Percentiles rank a stretch among this genome's conserved stretches.
Evolutionary conservation across 1,140 invertebrate genomes (phyloP).

Genomic region (Pteromalus puparum): DNA sequence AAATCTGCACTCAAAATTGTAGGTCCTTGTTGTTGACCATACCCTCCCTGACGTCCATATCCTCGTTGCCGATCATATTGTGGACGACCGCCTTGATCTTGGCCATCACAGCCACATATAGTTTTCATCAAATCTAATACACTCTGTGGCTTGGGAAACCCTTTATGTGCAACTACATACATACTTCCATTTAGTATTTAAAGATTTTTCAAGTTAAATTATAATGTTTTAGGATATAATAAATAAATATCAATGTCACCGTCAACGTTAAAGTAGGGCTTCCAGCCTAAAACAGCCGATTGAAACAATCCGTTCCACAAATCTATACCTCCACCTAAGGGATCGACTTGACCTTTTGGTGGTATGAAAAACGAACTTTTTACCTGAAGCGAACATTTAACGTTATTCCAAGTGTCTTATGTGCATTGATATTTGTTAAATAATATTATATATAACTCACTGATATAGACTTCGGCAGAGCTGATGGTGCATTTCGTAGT

Average conservation of each 20-base stretch:
- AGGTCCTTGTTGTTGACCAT: neutral
- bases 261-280: constrained; percentile 85
- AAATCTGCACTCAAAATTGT: neutral
- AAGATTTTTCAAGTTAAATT: neutral
- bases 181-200: neutral
- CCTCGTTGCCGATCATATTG: neutral
- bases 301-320: constrained; percentile 85
- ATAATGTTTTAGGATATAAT: neutral
- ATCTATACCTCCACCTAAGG: constrained; percentile 80
- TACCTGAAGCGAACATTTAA: constrained; percentile 61
- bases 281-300: constrained; percentile 83
- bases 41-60: constrained; percentile 31
- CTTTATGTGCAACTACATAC: constrained; percentile 80
- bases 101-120: neutral
- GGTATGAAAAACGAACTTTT: constrained; percentile 75
- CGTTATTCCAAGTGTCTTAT: neutral
- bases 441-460: neutral
- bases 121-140: constrained; percentile 70
- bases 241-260: constrained; percentile 70
- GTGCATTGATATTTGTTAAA: neutral
- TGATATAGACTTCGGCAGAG: neutral
- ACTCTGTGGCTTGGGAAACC: constrained; percentile 77
- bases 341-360: constrained; percentile 55
- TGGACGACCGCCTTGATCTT: neutral
- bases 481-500: constrained; percentile 78